Evolutionary conservation across 1,140 invertebrate species (phyloP).

Genomic region (Phymorhynchus buccinoides): DNA sequence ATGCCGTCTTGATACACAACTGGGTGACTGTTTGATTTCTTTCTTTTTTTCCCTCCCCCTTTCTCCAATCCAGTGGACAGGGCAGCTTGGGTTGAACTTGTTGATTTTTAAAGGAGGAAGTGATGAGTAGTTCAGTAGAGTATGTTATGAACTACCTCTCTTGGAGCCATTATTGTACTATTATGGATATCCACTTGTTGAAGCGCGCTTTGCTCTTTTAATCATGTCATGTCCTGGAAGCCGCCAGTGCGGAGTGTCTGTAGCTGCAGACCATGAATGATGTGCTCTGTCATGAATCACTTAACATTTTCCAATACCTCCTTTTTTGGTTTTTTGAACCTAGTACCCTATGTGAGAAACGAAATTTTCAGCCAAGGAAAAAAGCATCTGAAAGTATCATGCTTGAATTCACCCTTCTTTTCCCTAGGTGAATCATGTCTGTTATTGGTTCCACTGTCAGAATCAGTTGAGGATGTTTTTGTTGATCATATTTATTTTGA

Average conservation of each 20-base stretch:
- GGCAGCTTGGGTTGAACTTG: constrained; percentile 10
- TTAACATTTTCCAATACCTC: background rate
- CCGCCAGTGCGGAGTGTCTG: background rate
- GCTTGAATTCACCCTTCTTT: background rate
- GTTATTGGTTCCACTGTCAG: background rate
- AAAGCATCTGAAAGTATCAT: background rate
- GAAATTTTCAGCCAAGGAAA: background rate
- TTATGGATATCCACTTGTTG: constrained; percentile 2
- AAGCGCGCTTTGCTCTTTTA: background rate
- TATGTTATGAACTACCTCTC: background rate
- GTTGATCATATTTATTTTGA: background rate
- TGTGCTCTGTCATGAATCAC: background rate
- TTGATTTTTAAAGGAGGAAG: background rate
- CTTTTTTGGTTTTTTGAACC: background rate
- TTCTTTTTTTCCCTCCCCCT: background rate
- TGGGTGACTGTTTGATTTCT: background rate
- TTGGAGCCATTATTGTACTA: background rate
- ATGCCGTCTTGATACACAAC: constrained; percentile 2
- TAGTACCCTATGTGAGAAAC: background rate
- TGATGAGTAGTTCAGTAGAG: constrained; percentile 11
- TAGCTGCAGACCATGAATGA: background rate
- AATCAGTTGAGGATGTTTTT: background rate
- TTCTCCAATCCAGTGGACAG: background rate
- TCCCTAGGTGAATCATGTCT: background rate
- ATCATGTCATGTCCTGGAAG: constrained; percentile 7